Base-by-base conservation (phyloP, 2,888 invertebrate genomes). In the Ophion ventricosus region DNA sequence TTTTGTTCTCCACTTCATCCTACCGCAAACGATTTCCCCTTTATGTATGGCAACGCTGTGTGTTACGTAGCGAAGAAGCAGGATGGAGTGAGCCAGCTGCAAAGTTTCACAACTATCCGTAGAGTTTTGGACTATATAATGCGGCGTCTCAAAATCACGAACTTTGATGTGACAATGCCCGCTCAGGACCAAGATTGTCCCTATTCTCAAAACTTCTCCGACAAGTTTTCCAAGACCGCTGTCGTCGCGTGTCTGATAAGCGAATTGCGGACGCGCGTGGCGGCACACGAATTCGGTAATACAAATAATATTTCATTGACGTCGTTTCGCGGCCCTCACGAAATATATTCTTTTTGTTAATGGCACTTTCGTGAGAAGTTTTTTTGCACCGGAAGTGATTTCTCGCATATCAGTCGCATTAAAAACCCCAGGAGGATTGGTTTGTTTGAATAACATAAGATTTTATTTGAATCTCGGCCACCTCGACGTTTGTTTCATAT, bases 71-170 rank as follows among this genome's bases (percentile, higher is more conserved):
- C 70, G 76, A 66, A 54, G 75, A 80, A 81, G 81, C 61, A 54
- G 63, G 72, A 87, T 87, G 76, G 85, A 82, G 81, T 63, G 40
- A 70, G 49, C 84, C 74, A 86, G 88, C 85, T 87, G 89, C 87
- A 90, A 90, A 90, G 88, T 90, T 90, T 80, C 63, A 75, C 83
- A 84, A 82, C 82, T 82, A 79, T 79, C 69, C 25, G 23, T 25
- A 43, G 57, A 86, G 87, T 88, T 87, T 86, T 88, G 79, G 84
- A 86, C 81, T 29, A 57, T 87, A 66, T 87, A 88, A 88, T 87
- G 89, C 84, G 80, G 64, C 70, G 66, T 80, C 72, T 82, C 69
- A 73, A 80, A 89, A 87, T 81, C 85, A 69, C 85, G 81, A 89
- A 87, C 85, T 83, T 88, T 79, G 63, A 74, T 74, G 25, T 54